Percentiles rank a stretch among this genome's conserved stretches.
Conservation (phyloP, 2,888 invertebrate species). For the Ypsolopha scabrella region DNA sequence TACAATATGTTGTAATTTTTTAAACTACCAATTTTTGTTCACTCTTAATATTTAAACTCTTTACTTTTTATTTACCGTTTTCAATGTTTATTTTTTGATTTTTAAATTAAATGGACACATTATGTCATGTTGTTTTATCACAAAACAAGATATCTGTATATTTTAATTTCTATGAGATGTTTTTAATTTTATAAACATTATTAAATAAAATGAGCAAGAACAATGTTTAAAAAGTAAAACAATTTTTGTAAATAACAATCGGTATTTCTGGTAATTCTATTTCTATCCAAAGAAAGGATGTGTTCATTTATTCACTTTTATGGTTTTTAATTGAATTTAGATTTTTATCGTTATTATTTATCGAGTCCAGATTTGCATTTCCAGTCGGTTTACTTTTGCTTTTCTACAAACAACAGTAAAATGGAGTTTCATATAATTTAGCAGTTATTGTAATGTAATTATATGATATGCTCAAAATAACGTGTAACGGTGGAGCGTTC, state of each 20-base stretch:
- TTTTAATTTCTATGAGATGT: no score
- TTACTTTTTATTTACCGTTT: not conserved
- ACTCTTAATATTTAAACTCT: not conserved
- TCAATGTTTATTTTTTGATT: not conserved
- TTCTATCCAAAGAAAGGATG: conserved; percentile 60
- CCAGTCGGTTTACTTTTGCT: conserved; percentile 24
- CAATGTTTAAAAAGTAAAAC: not conserved
- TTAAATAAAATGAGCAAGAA: not conserved
- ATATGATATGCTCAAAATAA: conserved; percentile 48
- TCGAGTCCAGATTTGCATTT: conserved; percentile 64
- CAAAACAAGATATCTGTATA: no score
- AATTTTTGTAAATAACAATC: conserved; percentile 12
- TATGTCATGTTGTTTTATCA: not conserved
- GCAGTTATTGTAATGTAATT: conserved; percentile 27
- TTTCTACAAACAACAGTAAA: not conserved
- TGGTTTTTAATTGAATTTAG: conserved; percentile 33
- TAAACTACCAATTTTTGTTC: not conserved
- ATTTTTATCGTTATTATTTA: conserved; percentile 48
- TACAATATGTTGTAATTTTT: not conserved
- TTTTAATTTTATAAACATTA: no score
- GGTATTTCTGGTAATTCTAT: conserved; percentile 41
- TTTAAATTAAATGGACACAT: not conserved
- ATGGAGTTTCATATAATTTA: conserved; percentile 14
- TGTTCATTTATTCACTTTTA: conserved; percentile 54
- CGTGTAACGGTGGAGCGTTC: conserved; percentile 47